phyloP scores from a whole-genome alignment of 2,888 invertebrate genomes.

The Deroplatys truncata region DNA sequence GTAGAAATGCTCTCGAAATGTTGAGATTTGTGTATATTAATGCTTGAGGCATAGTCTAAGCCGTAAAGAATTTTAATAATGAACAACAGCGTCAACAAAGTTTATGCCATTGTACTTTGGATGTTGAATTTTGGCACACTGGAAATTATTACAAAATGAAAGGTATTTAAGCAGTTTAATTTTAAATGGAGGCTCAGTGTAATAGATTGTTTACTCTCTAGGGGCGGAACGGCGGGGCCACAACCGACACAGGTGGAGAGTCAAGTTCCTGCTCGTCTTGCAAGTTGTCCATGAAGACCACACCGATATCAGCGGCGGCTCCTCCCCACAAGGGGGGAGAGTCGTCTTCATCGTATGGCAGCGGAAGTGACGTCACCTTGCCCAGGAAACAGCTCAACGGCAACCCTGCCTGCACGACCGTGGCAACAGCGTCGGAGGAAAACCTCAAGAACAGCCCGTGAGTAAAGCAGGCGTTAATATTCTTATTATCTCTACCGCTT shows the following conservation, averaged over 20 bases:
- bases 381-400: conserved; percentile 4
- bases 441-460: conserved; percentile 12
- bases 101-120: too few species aligned
- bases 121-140: too few species aligned
- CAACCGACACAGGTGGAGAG: background rate
- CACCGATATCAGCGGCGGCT: background rate
- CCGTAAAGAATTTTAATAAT: too few species aligned
- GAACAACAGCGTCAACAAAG: too few species aligned
- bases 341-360: conserved; percentile 9
- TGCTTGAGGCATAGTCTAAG: too few species aligned
- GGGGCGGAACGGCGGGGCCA: background rate
- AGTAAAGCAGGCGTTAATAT: background rate
- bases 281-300: background rate
- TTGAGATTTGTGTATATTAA: too few species aligned
- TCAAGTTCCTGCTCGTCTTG: background rate
- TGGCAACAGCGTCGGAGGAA: background rate
- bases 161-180: too few species aligned
- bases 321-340: background rate
- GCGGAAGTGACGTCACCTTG: conserved; percentile 23
- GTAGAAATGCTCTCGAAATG: too few species aligned
- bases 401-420: background rate
- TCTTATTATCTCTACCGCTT: too few species aligned
- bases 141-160: too few species aligned
- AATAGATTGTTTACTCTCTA: background rate
- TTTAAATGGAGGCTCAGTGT: too few species aligned